Evolutionary conservation across 2,888 invertebrate species (phyloP).

Genomic region (Belgica antarctica): DNA sequence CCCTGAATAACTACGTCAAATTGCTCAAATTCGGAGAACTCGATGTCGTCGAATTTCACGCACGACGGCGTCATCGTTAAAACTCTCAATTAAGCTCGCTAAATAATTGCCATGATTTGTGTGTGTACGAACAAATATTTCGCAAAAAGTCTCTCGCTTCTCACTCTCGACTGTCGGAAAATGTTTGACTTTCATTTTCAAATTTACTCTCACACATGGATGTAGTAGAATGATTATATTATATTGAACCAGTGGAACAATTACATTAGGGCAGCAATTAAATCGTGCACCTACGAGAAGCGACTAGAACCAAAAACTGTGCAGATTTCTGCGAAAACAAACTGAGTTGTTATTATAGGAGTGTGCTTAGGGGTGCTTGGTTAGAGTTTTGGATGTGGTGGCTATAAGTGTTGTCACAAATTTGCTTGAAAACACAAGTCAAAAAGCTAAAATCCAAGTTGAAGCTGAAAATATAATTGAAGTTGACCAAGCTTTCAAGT

Average conservation of each 20-base stretch:
- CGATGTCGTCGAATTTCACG: neutral
- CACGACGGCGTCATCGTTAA: conserved; percentile 21
- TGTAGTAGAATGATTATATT: conserved; percentile 27
- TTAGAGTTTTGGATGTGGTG: too few relatives aligned
- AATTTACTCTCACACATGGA: neutral
- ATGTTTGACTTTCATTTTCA: conserved; percentile 40
- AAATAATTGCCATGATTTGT: conserved; percentile 31
- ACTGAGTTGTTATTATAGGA: too few relatives aligned
- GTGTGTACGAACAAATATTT: conserved; percentile 29
- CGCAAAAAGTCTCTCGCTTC: conserved; percentile 7
- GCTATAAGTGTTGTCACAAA: too few relatives aligned
- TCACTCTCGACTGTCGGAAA: too few relatives aligned
- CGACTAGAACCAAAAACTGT: too few relatives aligned
- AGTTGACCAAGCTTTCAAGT: neutral
- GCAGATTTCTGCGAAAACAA: too few relatives aligned
- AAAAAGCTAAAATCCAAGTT: too few relatives aligned
- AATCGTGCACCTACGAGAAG: too few relatives aligned
- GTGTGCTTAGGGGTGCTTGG: too few relatives aligned
- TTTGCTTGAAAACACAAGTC: too few relatives aligned
- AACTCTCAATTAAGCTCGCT: conserved; percentile 38
- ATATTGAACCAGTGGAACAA: conserved; percentile 28
- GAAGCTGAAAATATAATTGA: neutral
- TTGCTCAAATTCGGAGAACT: too few relatives aligned
- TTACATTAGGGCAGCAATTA: neutral
- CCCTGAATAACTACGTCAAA: too few relatives aligned